Percentiles rank a stretch among this genome's conserved stretches.
Evolutionary conservation across 2,888 invertebrate genomes (phyloP).

Genomic region (Aporophyla nigra): DNA sequence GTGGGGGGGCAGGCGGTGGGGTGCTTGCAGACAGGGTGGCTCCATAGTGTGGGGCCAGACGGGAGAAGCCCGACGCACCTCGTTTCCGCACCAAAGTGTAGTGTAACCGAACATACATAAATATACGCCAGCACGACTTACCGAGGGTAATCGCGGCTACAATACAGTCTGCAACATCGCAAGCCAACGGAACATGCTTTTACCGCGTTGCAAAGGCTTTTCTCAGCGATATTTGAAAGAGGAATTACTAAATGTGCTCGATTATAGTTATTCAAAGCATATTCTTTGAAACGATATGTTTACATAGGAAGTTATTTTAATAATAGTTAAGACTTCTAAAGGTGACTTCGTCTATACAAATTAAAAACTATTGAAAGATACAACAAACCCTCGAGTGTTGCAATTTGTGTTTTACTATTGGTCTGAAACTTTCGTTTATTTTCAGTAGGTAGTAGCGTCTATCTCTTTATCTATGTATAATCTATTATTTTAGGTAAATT

Average conservation of each 20-base stretch:
- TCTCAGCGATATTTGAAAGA: slow-evolving; percentile 19
- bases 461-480: background rate
- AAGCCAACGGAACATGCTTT: slow-evolving; percentile 50
- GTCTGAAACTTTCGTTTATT: slow-evolving; percentile 8
- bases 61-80: slow-evolving; percentile 88
- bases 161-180: slow-evolving; percentile 75
- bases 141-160: slow-evolving; percentile 77
- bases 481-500: background rate
- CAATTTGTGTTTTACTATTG: slow-evolving; percentile 7
- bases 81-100: slow-evolving; percentile 85
- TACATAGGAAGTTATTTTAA: background rate
- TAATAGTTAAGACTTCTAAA: background rate
- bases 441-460: background rate
- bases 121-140: slow-evolving; percentile 76
- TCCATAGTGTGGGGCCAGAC: slow-evolving; percentile 87
- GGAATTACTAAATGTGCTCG: slow-evolving; percentile 23
- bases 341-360: background rate
- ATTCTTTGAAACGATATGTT: background rate
- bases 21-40: slow-evolving; percentile 85
- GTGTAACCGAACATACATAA: slow-evolving; percentile 72
- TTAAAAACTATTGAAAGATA: background rate
- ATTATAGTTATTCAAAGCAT: background rate
- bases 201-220: slow-evolving; percentile 46
- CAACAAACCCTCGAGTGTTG: background rate
- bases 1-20: slow-evolving; percentile 71